These are phyloP conservation scores for Zaprionus vittiger DNA, from an alignment of 1,140 invertebrate species.

Conservation along the genomic window DNA sequence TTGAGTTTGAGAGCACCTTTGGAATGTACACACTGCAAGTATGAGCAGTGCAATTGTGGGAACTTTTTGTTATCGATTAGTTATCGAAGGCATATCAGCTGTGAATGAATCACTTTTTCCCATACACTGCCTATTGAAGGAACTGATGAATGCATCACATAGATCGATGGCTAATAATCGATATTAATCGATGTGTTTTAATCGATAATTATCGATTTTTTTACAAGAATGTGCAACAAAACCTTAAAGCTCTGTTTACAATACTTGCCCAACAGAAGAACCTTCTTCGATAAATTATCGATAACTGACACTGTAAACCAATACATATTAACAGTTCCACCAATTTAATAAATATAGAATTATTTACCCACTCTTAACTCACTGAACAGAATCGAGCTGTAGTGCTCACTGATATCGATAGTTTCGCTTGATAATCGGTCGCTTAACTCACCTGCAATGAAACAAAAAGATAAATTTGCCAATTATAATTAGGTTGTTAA, in stretches of 20 bases:
- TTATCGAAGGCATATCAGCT: background rate
- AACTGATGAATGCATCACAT: too few species aligned
- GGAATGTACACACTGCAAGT: background rate
- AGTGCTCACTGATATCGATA: background rate
- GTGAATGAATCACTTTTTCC: too few species aligned
- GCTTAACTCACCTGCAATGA: slow-evolving; percentile 67
- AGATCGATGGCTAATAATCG: too few species aligned
- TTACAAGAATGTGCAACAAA: too few species aligned
- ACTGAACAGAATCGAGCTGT: background rate
- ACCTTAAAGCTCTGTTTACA: too few species aligned
- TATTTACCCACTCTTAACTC: background rate
- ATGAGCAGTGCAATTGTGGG: background rate
- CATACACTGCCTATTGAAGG: too few species aligned
- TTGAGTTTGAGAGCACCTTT: background rate
- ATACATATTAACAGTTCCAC: background rate
- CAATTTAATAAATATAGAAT: background rate
- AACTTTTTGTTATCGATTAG: background rate
- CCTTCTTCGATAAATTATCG: background rate
- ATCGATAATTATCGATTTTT: too few species aligned
- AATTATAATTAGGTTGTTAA: slow-evolving; percentile 32
- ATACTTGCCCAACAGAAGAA: too few species aligned
- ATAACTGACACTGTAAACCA: background rate
- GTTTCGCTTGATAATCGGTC: background rate
- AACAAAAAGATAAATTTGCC: slow-evolving; percentile 24
- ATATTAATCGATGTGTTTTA: too few species aligned